phyloP scores from a whole-genome alignment of 2,888 invertebrate genomes.

The Noctua pronuba region DNA sequence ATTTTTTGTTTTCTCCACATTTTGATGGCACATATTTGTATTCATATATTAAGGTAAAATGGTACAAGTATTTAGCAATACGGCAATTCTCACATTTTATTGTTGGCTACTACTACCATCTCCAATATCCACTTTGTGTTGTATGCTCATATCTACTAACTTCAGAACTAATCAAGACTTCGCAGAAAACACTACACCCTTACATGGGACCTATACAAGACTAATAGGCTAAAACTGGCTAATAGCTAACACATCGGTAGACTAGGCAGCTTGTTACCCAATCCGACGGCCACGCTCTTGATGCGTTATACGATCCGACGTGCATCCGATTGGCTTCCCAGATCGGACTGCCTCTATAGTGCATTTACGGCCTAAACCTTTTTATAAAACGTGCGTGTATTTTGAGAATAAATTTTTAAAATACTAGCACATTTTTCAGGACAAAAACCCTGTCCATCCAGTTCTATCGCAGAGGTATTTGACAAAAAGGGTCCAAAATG shows the following conservation, averaged over 20 bases:
- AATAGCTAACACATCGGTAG: constrained; percentile 2
- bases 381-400: neutral
- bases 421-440: neutral
- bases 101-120: neutral
- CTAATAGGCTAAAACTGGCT: constrained; percentile 21
- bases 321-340: constrained; percentile 22
- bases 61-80: neutral
- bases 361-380: neutral
- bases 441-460: neutral
- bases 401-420: neutral
- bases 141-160: neutral
- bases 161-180: neutral
- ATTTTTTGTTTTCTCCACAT: neutral
- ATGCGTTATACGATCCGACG: constrained; percentile 35
- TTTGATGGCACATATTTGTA: neutral
- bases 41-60: neutral
- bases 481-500: neutral
- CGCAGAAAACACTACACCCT: neutral
- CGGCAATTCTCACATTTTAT: neutral
- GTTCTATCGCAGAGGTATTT: neutral
- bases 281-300: constrained; percentile 10
- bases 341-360: neutral
- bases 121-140: neutral
- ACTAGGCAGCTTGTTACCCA: constrained; percentile 16
- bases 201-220: neutral